Percentiles rank a stretch among this genome's conserved stretches.
These are phyloP conservation scores for Drosophila mayri DNA, from an alignment of 1,140 invertebrate species.

Conservation along the genomic window DNA sequence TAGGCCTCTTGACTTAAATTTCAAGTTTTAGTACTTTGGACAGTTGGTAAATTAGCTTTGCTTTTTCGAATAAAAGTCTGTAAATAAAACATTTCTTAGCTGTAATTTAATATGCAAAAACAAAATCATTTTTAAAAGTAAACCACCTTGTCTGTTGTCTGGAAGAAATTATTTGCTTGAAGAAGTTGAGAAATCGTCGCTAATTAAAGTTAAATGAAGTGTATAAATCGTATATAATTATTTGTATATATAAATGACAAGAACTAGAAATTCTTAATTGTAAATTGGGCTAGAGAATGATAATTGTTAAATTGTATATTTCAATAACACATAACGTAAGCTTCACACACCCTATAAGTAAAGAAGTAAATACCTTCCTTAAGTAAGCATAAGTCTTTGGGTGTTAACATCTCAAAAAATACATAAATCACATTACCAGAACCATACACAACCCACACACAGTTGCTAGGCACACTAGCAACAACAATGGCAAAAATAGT, in stretches of 20 bases:
- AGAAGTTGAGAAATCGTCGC: not conserved
- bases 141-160: not conserved
- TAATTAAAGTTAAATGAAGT: not conserved
- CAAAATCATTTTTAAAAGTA: not conserved
- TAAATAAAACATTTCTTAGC: not conserved
- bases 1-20: slow-evolving; percentile 13
- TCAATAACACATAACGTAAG: slow-evolving; percentile 8
- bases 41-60: slow-evolving; percentile 5
- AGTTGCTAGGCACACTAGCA: not conserved
- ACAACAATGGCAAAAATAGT: slow-evolving; percentile 24
- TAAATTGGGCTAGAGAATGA: not conserved
- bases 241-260: not conserved
- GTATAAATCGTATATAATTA: not conserved
- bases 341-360: not conserved
- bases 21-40: slow-evolving; percentile 6
- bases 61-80: slow-evolving; percentile 1
- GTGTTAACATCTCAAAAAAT: slow-evolving; percentile 29
- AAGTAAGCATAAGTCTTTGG: slow-evolving; percentile 15
- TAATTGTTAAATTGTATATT: not conserved
- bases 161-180: not conserved
- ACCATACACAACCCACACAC: slow-evolving; percentile 2
- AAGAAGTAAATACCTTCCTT: not conserved
- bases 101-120: not conserved
- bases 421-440: slow-evolving; percentile 28
- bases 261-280: not conserved